phyloP scores from a whole-genome alignment of 2,113 vertebrate genomes.

The Otocyon megalotis region DNA sequence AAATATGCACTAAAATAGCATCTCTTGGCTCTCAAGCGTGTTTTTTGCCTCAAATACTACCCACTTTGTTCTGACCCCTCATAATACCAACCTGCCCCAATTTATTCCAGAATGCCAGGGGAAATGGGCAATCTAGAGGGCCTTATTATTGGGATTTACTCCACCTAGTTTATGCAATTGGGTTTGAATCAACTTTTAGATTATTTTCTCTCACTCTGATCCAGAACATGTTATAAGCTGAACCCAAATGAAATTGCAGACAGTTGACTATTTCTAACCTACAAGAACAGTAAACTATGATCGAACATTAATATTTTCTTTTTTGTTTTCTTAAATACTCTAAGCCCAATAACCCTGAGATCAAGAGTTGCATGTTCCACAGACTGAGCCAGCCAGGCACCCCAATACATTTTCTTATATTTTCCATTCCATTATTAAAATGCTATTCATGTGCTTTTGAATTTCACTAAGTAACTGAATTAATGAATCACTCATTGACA shows the following conservation, averaged over 20 bases:
- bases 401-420: neutral
- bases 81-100: neutral
- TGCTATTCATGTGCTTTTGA: neutral
- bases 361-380: neutral
- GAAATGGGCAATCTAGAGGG: neutral
- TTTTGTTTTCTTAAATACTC: neutral
- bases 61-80: neutral
- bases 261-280: neutral
- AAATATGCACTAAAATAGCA: neutral
- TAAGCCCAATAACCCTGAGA: neutral
- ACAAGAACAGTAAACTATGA: neutral
- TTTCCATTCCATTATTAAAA: conserved; percentile 23
- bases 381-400: neutral
- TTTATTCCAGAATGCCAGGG: neutral
- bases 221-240: neutral
- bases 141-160: neutral
- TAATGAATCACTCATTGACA: neutral
- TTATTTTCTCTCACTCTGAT: neutral
- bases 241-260: neutral
- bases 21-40: neutral
- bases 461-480: neutral
- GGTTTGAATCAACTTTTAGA: neutral
- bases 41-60: neutral
- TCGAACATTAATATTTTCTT: neutral
- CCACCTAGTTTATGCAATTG: neutral